Evolutionary conservation across 2,888 invertebrate genomes (phyloP), one percentile per base, ranked within the genome.

Genomic region (Busseola fusca): DNA sequence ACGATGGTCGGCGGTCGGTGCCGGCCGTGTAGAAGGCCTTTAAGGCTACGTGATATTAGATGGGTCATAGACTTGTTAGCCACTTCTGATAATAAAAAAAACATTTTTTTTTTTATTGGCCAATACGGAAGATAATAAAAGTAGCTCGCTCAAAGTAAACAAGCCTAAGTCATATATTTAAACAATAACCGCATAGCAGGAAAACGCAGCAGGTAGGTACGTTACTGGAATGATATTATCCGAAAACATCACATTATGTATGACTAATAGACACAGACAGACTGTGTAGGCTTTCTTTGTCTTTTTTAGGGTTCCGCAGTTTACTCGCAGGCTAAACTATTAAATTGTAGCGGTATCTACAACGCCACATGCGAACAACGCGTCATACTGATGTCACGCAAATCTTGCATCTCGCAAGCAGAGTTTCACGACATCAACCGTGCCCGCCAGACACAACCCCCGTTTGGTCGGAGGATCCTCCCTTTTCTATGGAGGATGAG

Each of bases 121-220:
- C 16, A 42, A 52, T 52, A 52, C n/a, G n/a, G 27, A 30, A 37
- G 40, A 37, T 18, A 25, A 34, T n/a, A n/a, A n/a, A n/a, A n/a
- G n/a, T n/a, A n/a, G n/a, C 34, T 34, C 34, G 5, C 34, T 34
- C 4, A 10, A 40, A 18, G 48, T 57, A 50, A 77, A 59, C 37
- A 59, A 40, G 16, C 37, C 18, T n/a, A 52, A 40, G 9, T 42
- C 45, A 34, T 64, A 34, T 64, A 48, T 57, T 30, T 12, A 63
- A 25, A 65, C 70, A 65, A 42, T 25, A 52, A 48, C 52, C 21
- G 56, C 52, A 40, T 3, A 77, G 3, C 63, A 81, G 81, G 81
- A 78, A 81, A 78, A 81, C 9, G 1, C 2, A 42, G 2, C 7
- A 12, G 0, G n/a, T n/a, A 50, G 3, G 10, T 10, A 62, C 70